phyloP scores from a whole-genome alignment of 2,888 invertebrate species.

The Bembecia ichneumoniformis region DNA sequence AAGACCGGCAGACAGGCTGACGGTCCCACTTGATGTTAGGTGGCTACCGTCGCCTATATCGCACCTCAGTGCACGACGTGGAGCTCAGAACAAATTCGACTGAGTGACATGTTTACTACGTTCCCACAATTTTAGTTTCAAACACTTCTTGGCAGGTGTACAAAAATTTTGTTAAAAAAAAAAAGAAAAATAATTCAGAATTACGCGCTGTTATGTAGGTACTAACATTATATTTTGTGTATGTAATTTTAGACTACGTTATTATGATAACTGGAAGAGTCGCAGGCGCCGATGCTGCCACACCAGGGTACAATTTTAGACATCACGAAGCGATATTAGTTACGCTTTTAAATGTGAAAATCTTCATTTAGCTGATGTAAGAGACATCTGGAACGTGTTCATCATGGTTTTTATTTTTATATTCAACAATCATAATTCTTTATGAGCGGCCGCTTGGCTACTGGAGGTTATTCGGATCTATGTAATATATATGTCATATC shows the following conservation, averaged over 20 bases:
- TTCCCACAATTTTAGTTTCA: slow-evolving; percentile 3
- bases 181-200: slow-evolving; percentile 17
- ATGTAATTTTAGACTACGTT: slow-evolving; percentile 39
- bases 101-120: slow-evolving; percentile 11
- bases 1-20: not conserved
- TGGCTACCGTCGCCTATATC: not conserved
- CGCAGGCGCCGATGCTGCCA: slow-evolving; percentile 26
- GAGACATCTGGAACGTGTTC: not conserved
- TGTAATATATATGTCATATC: not conserved
- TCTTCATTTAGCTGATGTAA: not conserved
- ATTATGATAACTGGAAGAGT: slow-evolving; percentile 33
- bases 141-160: slow-evolving; percentile 37
- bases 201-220: not conserved
- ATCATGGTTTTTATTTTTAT: not conserved
- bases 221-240: slow-evolving; percentile 5
- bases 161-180: slow-evolving; percentile 29
- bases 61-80: too few species aligned
- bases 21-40: not conserved
- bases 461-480: not conserved
- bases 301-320: slow-evolving; percentile 32
- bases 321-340: not conserved
- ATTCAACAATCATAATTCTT: not conserved
- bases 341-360: not conserved
- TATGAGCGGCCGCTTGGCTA: not conserved
- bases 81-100: not conserved